Base-by-base conservation (phyloP, 1,140 invertebrate species). In the Bombus vancouverensis region DNA sequence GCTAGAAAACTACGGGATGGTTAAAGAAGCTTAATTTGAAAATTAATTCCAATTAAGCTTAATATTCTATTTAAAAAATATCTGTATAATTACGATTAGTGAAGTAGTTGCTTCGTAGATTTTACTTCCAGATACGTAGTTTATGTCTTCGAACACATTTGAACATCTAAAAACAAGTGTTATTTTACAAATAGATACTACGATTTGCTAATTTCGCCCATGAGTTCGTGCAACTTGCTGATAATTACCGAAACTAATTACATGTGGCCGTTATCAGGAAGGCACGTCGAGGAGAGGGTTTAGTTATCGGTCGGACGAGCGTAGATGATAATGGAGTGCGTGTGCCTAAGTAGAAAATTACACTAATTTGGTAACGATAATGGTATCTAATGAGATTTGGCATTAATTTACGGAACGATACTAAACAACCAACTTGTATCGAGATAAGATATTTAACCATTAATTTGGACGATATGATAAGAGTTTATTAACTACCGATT, bases 221-320 rank as follows among this genome's bases (percentile, higher is more conserved):
- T n/a, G 59, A 76, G 53, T 44, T 44, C 28, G 42, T 25, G 44
- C 1, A 53, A n/a, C 72, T 62, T 2, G 28, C 22, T 8, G 47
- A 68, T 66, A 84, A 84, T 84, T 84, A 72, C 75, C 82, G 68
- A 84, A 84, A 79, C 82, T 84, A 84, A 84, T 84, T 84, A 68
- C 57, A 68, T 8, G 66, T 79, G 79, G 32, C 53, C 66, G 82
- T 84, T 84, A 84, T 84, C 82, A 32, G 47, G 75, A n/a, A 84
- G 82, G 32, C 82, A 66, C 65, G 66, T 25, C 47, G 25, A 59
- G 39, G 13, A 28, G 42, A 22, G 12, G 47, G 53, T 37, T 75
- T 71, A n/a, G 82, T 84, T 84, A 84, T 84, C 75, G 82, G 75
- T 47, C 34, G 74, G 39, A 18, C 42, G 73, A 39, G 62, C 34